phyloP scores from a whole-genome alignment of 2,797 vertebrate genomes.

The Epinephelus coioides region DNA sequence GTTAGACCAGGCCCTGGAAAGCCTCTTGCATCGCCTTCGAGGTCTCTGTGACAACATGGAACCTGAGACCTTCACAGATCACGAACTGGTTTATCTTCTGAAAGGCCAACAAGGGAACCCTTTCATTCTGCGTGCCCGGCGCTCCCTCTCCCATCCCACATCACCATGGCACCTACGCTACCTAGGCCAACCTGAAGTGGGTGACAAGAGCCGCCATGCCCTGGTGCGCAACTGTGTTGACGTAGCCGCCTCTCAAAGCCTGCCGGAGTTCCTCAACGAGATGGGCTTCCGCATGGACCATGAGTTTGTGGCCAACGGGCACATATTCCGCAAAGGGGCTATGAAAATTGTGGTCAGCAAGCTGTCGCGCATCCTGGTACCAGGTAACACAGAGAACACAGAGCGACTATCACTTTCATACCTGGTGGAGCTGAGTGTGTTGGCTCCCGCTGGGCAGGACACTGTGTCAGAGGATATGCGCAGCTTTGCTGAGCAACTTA shows the following conservation, averaged over 20 bases:
- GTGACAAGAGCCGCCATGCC: conserved; percentile 94
- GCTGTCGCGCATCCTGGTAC: conserved; percentile 93
- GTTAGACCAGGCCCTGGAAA: conserved; percentile 95
- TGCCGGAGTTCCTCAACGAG: conserved; percentile 95
- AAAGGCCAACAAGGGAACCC: conserved; percentile 98
- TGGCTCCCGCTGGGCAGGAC: conserved; percentile 95
- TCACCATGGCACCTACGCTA: conserved; percentile 96
- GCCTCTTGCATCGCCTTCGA: conserved; percentile 94
- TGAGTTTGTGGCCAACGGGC: conserved; percentile 95
- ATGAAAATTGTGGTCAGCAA: conserved; percentile 98
- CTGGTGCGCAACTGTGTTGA: conserved; percentile 97
- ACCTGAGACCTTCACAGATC: conserved; percentile 94
- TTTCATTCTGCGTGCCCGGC: conserved; percentile 93
- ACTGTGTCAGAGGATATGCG: conserved; percentile 96
- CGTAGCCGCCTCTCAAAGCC: conserved; percentile 94
- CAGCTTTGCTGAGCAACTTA: conserved; percentile 96
- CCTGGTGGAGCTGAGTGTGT: conserved; percentile 94
- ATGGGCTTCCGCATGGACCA: conserved; percentile 99
- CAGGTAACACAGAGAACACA: conserved; percentile 93
- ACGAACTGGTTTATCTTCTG: conserved; percentile 96
- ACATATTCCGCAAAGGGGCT: conserved; percentile 94
- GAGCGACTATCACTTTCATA: conserved; percentile 96
- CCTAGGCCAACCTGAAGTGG: conserved; percentile 96
- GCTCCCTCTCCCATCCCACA: conserved; percentile 90
- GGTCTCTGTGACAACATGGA: conserved; percentile 99